Base-by-base conservation (phyloP, 2,888 invertebrate species). In the Epirrhoe tristata region DNA sequence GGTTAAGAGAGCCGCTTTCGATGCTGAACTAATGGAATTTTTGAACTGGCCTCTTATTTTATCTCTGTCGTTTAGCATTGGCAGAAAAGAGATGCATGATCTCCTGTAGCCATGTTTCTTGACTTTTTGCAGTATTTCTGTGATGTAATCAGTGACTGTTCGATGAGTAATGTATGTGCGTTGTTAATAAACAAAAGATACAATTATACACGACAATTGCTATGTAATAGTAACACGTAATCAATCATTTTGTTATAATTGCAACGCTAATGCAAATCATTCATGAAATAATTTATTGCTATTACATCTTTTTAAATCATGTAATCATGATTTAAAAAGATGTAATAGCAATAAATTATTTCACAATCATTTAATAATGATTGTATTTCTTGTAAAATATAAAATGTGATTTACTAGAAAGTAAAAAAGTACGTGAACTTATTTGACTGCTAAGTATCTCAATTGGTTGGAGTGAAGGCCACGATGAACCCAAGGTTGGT, bases 1-100 rank as follows among this genome's bases (percentile, higher is more conserved):
- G 76, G 77, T 78, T 78, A 75, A 71, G 67, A 72, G 67, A 72
- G 36, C 67, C 66, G 68, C 67, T 72, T 69, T 50, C 34, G 58
- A 43, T 50, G 55, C 43, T 59, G 46, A 52, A 58, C 43, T 58
- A 24, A 54, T 39, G 50, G 48, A 54, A 61, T 32, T 43, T 56
- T 3, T 31, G 56, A 10, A n/a, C 52, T 32, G 7, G 48, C 17
- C 36, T 48, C 36, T 59, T 24, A 55, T 31, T 56, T 50, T 39
- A 34, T 12, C 39, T 43, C 34, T 50, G 12, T 52, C 14, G n/a
- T 7, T 36, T 66, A 36, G 8, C 36, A 8, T 17, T 12, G 7
- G 5, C 17, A 51, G 24, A 32, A 54, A 34, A 39, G 54, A 66
- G 36, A 50, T 39, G 32, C 14, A 51, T 0, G 10, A 59, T n/a